phyloP scores from a whole-genome alignment of 1,140 invertebrate species.

The Lethrus apterus region DNA sequence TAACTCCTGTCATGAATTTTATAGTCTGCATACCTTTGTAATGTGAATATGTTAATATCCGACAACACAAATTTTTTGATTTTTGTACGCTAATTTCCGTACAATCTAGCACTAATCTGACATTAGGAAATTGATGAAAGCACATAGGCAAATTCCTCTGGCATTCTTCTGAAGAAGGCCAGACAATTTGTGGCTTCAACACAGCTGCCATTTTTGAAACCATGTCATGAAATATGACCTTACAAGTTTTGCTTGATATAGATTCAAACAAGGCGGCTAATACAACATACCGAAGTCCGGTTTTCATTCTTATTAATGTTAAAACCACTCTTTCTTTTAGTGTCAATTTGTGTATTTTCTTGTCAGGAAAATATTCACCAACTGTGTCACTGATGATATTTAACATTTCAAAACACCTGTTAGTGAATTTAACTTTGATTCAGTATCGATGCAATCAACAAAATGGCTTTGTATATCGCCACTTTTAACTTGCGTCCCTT shows the following conservation, averaged over 20 bases:
- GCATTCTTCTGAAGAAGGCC: neutral
- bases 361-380: no score
- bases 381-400: no score
- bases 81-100: conserved; percentile 5
- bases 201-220: neutral
- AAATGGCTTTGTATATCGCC: no score
- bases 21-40: conserved; percentile 10
- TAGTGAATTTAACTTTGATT: no score
- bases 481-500: no score
- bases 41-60: conserved; percentile 1
- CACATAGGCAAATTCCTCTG: neutral
- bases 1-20: conserved; percentile 8
- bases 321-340: no score
- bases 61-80: neutral
- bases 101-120: neutral
- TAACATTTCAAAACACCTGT: no score
- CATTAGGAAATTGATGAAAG: conserved; percentile 1
- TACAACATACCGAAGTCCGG: no score
- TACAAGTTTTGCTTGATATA: no score
- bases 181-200: neutral
- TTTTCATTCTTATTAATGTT: no score
- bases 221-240: neutral
- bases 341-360: no score
- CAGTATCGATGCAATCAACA: no score
- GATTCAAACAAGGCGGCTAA: conserved; percentile 3